Conservation (phyloP, 1,140 invertebrate genomes). For the Choristoneura fumiferana region DNA sequence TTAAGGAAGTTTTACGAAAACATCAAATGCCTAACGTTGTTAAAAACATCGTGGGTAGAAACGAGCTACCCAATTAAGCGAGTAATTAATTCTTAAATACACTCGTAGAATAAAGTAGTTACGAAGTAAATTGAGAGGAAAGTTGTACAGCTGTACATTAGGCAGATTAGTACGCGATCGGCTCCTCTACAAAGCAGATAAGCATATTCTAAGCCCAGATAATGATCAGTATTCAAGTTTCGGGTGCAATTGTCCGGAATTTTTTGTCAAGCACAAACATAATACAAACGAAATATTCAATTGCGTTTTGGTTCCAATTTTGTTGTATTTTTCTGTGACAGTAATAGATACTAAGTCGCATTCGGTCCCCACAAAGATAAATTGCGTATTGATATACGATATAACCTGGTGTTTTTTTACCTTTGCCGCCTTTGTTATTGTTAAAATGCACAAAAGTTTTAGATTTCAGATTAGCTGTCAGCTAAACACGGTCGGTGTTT, state of each 20-base stretch:
- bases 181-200: constrained; percentile 55
- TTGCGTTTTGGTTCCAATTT: constrained; percentile 67
- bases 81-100: constrained; percentile 15
- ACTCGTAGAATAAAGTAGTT: not conserved
- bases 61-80: not conserved
- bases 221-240: constrained; percentile 73
- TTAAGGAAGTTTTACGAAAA: not conserved
- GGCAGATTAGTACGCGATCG: constrained; percentile 47
- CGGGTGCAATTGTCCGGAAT: constrained; percentile 57
- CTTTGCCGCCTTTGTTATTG: constrained; percentile 37
- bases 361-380: constrained; percentile 56
- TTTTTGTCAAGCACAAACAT: constrained; percentile 50
- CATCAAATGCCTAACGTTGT: not conserved
- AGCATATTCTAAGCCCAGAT: constrained; percentile 55
- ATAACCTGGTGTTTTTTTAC: constrained; percentile 66
- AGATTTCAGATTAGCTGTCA: constrained; percentile 50
- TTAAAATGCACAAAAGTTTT: constrained; percentile 42
- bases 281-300: constrained; percentile 56
- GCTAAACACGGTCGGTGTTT: not conserved
- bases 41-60: not conserved
- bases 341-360: constrained; percentile 62
- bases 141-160: constrained; percentile 42
- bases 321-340: constrained; percentile 46
- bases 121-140: constrained; percentile 16
- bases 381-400: constrained; percentile 69